These are phyloP conservation scores for Leuciscus idus DNA, from an alignment of 2,113 vertebrate species.

Conservation along the genomic window DNA sequence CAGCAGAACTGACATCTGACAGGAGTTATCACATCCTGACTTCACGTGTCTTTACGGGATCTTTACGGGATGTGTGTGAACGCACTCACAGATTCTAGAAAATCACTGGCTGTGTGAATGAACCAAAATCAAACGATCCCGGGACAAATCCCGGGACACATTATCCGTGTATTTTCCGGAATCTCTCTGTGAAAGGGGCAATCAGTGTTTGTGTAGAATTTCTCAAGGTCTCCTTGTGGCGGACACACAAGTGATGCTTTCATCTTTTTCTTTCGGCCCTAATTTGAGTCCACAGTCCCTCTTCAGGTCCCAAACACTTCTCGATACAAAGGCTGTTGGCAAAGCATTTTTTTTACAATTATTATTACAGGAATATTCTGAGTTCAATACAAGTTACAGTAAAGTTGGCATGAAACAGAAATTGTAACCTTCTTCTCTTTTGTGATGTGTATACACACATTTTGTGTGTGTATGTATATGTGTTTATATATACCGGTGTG, in stretches of 20 bases:
- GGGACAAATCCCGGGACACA: too few relatives aligned
- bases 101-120: too few relatives aligned
- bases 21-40: too few relatives aligned
- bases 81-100: too few relatives aligned
- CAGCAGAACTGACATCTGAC: too few relatives aligned
- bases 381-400: not conserved
- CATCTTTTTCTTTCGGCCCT: not conserved
- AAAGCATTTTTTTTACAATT: not conserved
- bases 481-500: too few relatives aligned
- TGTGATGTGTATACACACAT: not conserved
- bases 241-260: conserved; percentile 4
- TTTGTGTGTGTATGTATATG: too few relatives aligned
- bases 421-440: not conserved
- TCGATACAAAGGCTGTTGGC: not conserved
- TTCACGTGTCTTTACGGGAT: too few relatives aligned
- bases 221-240: conserved; percentile 1
- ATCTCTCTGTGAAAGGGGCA: too few relatives aligned
- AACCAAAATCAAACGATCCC: too few relatives aligned
- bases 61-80: too few relatives aligned
- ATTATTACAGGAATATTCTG: not conserved
- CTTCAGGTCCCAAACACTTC: not conserved
- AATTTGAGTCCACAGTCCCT: conserved; percentile 11
- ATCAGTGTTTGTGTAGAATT: not conserved
- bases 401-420: not conserved
- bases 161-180: too few relatives aligned